These are phyloP conservation scores for Prolemur simus DNA, from an alignment of 2,113 vertebrate genomes.

Conservation along the genomic window DNA sequence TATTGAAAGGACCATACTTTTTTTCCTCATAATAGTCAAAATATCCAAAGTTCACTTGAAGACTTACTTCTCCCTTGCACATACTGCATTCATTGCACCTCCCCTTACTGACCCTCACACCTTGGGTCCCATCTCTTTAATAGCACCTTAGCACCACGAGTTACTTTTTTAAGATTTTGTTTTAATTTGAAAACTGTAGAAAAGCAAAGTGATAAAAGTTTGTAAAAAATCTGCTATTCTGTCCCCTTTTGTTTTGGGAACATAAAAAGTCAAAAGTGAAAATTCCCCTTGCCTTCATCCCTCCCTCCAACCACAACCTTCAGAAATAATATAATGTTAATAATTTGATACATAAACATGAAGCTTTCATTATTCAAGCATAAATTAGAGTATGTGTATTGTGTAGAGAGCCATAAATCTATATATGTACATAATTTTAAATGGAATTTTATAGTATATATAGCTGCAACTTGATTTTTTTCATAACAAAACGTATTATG, in stretches of 20 bases:
- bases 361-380: background rate
- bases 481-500: background rate
- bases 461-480: background rate
- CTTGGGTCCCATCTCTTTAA: background rate
- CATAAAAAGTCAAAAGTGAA: background rate
- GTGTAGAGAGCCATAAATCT: background rate
- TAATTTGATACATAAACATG: background rate
- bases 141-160: background rate
- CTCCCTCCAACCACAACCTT: background rate
- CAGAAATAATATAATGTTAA: background rate
- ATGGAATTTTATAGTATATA: background rate
- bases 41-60: background rate
- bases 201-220: background rate
- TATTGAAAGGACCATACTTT: background rate
- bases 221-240: background rate
- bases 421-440: background rate
- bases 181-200: background rate
- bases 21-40: background rate
- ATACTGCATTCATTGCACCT: background rate
- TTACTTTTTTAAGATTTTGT: background rate
- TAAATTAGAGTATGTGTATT: background rate
- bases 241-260: background rate
- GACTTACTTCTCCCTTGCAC: background rate
- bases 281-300: accelerated
- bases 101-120: background rate